Conservation (phyloP, 2,797 vertebrate genomes). For the Poliocrania exsul region DNA sequence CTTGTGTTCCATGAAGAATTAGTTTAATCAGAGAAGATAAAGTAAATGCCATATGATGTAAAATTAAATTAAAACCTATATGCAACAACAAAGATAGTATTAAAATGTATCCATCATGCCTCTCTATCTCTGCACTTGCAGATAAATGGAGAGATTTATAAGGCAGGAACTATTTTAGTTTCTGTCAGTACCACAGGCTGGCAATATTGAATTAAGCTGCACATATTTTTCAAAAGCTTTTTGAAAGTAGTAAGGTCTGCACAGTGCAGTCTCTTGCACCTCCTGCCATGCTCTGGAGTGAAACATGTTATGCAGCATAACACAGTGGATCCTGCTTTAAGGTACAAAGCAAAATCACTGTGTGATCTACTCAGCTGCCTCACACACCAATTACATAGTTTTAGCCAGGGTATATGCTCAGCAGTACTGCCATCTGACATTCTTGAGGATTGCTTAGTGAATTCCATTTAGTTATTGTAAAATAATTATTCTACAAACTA, state of each 20-base stretch:
- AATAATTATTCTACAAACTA: not conserved
- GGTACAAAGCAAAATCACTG: not conserved
- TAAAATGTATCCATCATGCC: conserved; percentile 37
- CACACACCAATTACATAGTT: not conserved
- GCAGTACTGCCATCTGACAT: not conserved
- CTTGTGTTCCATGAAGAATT: conserved; percentile 64
- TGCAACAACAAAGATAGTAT: conserved; percentile 55
- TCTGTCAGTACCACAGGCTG: conserved; percentile 46
- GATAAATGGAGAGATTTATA: conserved; percentile 62
- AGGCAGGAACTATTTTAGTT: conserved; percentile 39
- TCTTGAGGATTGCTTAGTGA: not conserved
- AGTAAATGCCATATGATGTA: conserved; percentile 51
- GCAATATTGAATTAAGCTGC: conserved; percentile 56
- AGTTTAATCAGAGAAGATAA: conserved; percentile 57
- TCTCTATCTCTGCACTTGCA: conserved; percentile 53
- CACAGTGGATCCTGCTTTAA: not conserved
- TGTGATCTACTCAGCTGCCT: not conserved
- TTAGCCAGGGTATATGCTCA: not conserved
- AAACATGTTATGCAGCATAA: not conserved
- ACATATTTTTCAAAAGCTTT: conserved; percentile 56
- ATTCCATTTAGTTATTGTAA: not conserved
- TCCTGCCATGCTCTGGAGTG: not conserved
- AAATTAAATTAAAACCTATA: conserved; percentile 61
- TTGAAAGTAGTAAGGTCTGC: not conserved
- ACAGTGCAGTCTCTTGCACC: not conserved